phyloP scores from a whole-genome alignment of 2,113 vertebrate species.

The Neodon shergylaensis region DNA sequence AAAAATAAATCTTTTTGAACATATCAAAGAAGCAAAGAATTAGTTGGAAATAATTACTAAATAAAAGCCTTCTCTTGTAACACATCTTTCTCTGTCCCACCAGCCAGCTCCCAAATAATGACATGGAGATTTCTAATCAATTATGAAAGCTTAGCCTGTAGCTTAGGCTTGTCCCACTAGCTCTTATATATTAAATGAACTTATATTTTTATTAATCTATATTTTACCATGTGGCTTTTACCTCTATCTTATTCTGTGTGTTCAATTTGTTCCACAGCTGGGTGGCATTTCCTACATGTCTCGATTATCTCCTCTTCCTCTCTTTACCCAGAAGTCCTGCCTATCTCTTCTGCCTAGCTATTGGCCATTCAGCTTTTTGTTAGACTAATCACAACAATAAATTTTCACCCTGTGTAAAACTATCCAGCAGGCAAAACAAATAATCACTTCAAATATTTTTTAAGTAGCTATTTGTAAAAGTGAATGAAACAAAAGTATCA shows the following conservation, averaged over 20 bases:
- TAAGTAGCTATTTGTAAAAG: not conserved
- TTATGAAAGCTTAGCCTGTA: not conserved
- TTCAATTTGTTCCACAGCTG: not conserved
- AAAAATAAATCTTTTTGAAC: not conserved
- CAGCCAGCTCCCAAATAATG: not conserved
- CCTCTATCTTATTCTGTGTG: not conserved
- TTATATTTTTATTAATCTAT: not conserved
- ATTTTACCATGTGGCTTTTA: not conserved
- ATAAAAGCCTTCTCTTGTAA: not conserved
- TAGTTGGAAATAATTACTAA: not conserved
- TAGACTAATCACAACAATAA: not conserved
- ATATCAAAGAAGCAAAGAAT: not conserved
- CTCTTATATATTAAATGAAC: not conserved
- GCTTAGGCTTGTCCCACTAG: not conserved
- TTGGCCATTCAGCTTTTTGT: not conserved
- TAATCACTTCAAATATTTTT: constrained; percentile 4
- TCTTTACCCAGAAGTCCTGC: not conserved
- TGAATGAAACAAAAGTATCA: not conserved
- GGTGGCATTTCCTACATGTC: not conserved
- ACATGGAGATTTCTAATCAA: not conserved
- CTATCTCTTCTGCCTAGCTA: not conserved
- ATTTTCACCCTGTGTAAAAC: not conserved
- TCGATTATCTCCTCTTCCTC: not conserved
- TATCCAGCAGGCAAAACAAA: not conserved
- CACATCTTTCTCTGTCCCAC: not conserved